These are phyloP conservation scores for Pitangus sulphuratus DNA, from an alignment of 2,797 vertebrate genomes.

Conservation along the genomic window DNA sequence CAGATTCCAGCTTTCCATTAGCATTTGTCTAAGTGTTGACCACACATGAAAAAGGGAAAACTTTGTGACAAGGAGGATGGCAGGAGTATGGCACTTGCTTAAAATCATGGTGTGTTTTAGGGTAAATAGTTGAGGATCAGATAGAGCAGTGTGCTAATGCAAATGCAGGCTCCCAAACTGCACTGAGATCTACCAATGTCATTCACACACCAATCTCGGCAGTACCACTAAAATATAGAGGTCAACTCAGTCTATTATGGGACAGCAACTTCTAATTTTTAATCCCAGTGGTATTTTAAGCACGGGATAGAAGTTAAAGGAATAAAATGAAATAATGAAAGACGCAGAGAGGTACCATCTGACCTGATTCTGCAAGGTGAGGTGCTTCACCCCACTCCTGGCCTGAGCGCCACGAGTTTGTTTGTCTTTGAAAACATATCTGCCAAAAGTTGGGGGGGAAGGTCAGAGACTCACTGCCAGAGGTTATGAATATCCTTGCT, in stretches of 20 bases:
- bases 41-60: neutral
- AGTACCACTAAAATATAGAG: slow-evolving; percentile 41
- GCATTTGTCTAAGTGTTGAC: neutral
- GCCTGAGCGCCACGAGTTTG: rapidly evolving
- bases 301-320: neutral
- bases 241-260: slow-evolving; percentile 39
- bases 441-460: neutral
- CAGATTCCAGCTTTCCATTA: neutral
- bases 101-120: neutral
- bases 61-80: neutral
- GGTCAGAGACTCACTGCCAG: neutral
- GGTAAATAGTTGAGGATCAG: neutral
- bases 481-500: neutral
- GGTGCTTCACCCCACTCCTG: neutral
- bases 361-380: slow-evolving; percentile 33
- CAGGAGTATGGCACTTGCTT: neutral
- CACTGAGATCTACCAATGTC: neutral
- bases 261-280: slow-evolving; percentile 51
- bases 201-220: neutral
- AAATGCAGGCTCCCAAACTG: neutral
- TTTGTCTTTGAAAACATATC: neutral
- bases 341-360: neutral
- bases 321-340: slow-evolving; percentile 6
- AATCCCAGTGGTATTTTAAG: slow-evolving; percentile 46
- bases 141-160: neutral